Conservation (phyloP, 2,888 invertebrate species). For the Hypolimnas misippus region DNA sequence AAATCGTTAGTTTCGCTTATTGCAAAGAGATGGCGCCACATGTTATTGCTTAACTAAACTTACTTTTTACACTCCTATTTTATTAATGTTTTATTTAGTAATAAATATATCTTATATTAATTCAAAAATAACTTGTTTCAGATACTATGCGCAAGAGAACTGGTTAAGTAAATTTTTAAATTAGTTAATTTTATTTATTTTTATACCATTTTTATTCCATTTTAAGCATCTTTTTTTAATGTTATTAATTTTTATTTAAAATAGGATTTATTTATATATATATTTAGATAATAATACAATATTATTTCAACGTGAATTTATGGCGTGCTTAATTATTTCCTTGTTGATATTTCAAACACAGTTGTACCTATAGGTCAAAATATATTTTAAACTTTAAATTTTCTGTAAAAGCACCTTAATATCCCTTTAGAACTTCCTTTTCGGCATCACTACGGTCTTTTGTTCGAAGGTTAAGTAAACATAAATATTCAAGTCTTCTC, state of each 20-base stretch:
- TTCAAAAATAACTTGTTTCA: slow-evolving; percentile 74
- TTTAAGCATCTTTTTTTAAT: background rate
- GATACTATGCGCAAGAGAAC: slow-evolving; percentile 82
- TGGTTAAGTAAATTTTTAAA: slow-evolving; percentile 63
- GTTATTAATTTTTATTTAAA: no score
- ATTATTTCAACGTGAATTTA: no score
- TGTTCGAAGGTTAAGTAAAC: background rate
- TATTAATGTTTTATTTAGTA: slow-evolving; percentile 26
- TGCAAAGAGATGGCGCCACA: slow-evolving; percentile 60
- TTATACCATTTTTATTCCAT: background rate
- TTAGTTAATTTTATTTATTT: background rate
- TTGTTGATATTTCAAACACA: no score
- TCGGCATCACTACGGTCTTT: background rate
- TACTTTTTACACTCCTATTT: no score
- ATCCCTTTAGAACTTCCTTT: no score
- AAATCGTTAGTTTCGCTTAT: slow-evolving; percentile 46
- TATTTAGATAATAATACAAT: no score
- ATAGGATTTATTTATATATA: no score
- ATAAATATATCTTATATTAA: slow-evolving; percentile 54
- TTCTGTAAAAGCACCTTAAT: no score
- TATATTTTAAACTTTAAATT: no score
- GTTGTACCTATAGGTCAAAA: no score
- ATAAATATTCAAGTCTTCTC: slow-evolving; percentile 7
- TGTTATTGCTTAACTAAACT: no score
- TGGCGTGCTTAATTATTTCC: no score